These are phyloP conservation scores for Rousettus leschenaultii DNA, from an alignment of 2,113 vertebrate genomes.

Conservation along the genomic window DNA sequence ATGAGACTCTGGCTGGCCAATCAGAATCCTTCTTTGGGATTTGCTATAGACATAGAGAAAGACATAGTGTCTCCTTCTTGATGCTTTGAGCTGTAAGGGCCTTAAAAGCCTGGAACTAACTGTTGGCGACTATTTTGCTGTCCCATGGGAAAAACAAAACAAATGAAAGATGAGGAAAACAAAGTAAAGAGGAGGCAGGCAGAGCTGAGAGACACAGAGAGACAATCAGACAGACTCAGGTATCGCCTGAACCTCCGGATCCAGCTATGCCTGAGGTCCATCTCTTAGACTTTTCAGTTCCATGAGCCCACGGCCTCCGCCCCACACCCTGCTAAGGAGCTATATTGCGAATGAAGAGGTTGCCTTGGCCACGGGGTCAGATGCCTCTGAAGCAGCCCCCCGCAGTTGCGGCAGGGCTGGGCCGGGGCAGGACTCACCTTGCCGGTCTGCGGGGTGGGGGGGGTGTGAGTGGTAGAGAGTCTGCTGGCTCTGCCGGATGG, in stretches of 20 bases:
- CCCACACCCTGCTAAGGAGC: neutral
- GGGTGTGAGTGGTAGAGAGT: constrained; percentile 94
- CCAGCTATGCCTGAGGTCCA: neutral
- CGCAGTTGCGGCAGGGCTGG: accelerated
- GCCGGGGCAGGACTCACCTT: constrained; percentile 85
- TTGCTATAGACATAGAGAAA: neutral
- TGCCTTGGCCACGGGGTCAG: neutral
- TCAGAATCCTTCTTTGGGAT: neutral
- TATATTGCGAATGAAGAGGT: accelerated
- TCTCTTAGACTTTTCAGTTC: neutral
- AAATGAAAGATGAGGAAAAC: no score
- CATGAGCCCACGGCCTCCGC: neutral
- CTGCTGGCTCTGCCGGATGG: constrained; percentile 99
- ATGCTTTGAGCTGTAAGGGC: neutral
- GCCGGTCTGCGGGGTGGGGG: constrained; percentile 91
- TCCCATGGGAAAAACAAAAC: neutral
- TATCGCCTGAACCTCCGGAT: neutral
- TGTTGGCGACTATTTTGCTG: neutral
- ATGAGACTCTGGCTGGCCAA: neutral
- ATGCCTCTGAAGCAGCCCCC: neutral
- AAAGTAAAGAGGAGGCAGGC: neutral
- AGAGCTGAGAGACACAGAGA: neutral
- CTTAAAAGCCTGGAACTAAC: neutral
- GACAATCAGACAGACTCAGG: neutral
- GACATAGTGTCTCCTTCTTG: neutral